Conservation (phyloP, 2,113 vertebrate genomes). For the Tetrax tetrax region DNA sequence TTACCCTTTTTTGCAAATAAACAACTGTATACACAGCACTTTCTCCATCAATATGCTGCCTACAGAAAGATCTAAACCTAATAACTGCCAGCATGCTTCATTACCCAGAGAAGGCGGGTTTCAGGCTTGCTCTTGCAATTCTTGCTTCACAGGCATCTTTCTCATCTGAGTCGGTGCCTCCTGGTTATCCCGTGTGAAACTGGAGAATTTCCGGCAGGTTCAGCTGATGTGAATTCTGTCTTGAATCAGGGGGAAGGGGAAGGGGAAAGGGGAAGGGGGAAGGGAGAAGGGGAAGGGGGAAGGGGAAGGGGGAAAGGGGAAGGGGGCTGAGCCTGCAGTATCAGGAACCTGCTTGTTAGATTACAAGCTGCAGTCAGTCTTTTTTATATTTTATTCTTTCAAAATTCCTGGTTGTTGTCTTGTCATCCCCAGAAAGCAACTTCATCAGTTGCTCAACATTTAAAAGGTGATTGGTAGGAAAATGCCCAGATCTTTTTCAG, state of each 20-base stretch:
- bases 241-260: no score
- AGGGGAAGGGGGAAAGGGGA: no score
- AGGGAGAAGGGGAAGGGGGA: neutral
- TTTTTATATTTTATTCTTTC: neutral
- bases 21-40: neutral
- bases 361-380: neutral
- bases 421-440: neutral
- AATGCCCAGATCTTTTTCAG: neutral
- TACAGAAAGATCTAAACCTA: neutral
- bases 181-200: neutral
- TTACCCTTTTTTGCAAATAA: constrained; percentile 11
- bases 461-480: neutral
- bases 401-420: neutral
- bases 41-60: neutral
- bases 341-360: fast-evolving
- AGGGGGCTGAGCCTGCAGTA: neutral
- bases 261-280: no score
- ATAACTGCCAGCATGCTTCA: neutral
- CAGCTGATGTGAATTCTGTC: neutral
- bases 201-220: neutral
- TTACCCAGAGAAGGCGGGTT: neutral
- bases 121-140: neutral
- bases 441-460: neutral
- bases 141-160: neutral
- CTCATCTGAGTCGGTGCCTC: neutral